phyloP scores from a whole-genome alignment of 2,113 vertebrate genomes.

The Scolopax mira region DNA sequence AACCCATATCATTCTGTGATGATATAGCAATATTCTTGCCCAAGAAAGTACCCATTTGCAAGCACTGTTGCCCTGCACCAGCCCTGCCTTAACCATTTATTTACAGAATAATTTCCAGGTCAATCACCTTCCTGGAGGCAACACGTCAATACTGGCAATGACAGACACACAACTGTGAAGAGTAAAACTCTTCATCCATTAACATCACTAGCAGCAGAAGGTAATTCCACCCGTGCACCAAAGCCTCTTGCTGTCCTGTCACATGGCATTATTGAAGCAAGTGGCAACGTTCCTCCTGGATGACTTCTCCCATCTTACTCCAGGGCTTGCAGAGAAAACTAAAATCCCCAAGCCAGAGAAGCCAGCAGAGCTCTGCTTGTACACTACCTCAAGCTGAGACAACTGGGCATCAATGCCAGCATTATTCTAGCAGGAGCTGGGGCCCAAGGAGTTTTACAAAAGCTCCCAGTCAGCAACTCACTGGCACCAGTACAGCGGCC shows the following conservation, averaged over 20 bases:
- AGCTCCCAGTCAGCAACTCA: neutral
- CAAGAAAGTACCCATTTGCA: neutral
- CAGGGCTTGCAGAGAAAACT: neutral
- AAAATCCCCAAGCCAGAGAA: neutral
- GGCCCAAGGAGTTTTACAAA: neutral
- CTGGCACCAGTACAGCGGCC: neutral
- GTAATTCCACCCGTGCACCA: neutral
- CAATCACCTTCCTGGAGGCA: neutral
- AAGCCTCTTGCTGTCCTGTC: neutral
- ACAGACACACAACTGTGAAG: neutral
- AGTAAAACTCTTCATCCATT: neutral
- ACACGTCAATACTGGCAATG: rapidly evolving
- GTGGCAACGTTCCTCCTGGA: neutral
- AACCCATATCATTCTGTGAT: neutral
- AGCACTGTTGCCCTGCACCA: neutral
- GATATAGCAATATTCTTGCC: neutral
- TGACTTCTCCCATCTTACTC: neutral
- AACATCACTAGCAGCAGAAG: neutral
- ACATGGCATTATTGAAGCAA: neutral
- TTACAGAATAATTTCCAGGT: neutral
- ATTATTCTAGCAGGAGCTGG: neutral
- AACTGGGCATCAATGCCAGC: neutral
- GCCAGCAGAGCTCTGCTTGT: neutral
- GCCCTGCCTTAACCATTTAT: neutral
- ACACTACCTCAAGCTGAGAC: neutral